Conservation (phyloP, 2,113 vertebrate species). For the Petrocephalus microphthalmus region DNA sequence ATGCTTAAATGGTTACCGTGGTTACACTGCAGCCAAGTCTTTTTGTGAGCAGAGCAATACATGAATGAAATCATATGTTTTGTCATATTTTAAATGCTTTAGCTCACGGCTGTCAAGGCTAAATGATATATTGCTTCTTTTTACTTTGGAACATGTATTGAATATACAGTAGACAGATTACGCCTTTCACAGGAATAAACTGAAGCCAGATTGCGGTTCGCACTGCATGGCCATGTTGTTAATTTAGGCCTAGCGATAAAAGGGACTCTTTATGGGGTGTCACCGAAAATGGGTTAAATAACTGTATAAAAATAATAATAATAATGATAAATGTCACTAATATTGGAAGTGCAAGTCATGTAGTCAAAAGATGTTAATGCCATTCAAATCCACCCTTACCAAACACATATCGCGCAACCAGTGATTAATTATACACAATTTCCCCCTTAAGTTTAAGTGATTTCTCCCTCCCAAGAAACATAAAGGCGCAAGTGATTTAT, state of each 20-base stretch:
- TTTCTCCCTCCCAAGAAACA: not conserved
- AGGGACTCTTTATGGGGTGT: not conserved
- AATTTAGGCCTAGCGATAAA: not conserved
- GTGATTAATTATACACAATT: not conserved
- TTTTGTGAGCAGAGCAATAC: constrained; percentile 29
- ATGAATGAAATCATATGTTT: constrained; percentile 34
- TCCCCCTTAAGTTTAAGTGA: not conserved
- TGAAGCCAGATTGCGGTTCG: not conserved
- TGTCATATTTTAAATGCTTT: constrained; percentile 20
- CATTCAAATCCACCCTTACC: not conserved
- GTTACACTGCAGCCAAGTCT: constrained; percentile 45
- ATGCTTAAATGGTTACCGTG: constrained; percentile 46
- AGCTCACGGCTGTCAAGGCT: constrained; percentile 16
- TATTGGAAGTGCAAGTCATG: not conserved
- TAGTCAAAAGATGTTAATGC: not conserved
- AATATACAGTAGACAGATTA: not conserved
- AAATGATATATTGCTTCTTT: not conserved
- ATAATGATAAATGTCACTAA: not conserved
- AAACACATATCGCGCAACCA: not conserved
- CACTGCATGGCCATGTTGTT: not conserved
- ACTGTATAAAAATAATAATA: too few species aligned
- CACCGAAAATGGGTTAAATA: not conserved
- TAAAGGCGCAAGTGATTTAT: not conserved
- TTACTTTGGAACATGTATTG: not conserved
- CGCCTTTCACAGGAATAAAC: not conserved